Percentiles rank a stretch among this genome's conserved stretches.
These are phyloP conservation scores for Dendrolimus pini DNA, from an alignment of 2,888 invertebrate species.

Conservation along the genomic window DNA sequence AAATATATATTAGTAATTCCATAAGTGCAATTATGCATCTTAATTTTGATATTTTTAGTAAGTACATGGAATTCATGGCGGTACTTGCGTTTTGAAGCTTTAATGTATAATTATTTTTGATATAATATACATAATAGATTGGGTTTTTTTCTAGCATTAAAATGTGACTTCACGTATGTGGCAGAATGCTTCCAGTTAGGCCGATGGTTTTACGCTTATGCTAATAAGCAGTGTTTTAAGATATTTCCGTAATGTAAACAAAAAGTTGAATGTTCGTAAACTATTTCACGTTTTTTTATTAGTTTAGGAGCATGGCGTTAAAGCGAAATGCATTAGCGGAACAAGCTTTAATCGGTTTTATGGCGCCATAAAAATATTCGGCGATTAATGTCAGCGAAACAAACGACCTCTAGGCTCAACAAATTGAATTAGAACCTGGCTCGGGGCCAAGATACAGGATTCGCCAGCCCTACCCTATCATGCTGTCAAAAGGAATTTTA, in stretches of 20 bases:
- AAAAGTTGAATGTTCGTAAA: conserved; percentile 16
- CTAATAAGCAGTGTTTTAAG: neutral
- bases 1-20: no score
- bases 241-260: neutral
- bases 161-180: no score
- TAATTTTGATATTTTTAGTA: no score
- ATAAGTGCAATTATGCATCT: no score
- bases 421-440: conserved; percentile 56
- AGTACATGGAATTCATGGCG: no score
- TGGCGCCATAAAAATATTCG: conserved; percentile 37
- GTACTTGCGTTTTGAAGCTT: no score
- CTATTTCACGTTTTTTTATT: conserved; percentile 18
- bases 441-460: conserved; percentile 27
- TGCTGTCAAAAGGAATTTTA: neutral
- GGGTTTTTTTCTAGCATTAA: no score
- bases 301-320: conserved; percentile 23
- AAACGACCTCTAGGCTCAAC: conserved; percentile 31
- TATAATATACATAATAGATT: no score
- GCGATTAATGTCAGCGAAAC: conserved; percentile 27
- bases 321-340: conserved; percentile 36
- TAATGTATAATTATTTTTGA: no score
- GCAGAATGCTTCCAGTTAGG: no score
- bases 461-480: conserved; percentile 2
- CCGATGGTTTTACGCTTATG: no score
- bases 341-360: conserved; percentile 44